These are phyloP conservation scores for Aphidius ervi DNA, from an alignment of 1,140 invertebrate genomes.

Conservation along the genomic window DNA sequence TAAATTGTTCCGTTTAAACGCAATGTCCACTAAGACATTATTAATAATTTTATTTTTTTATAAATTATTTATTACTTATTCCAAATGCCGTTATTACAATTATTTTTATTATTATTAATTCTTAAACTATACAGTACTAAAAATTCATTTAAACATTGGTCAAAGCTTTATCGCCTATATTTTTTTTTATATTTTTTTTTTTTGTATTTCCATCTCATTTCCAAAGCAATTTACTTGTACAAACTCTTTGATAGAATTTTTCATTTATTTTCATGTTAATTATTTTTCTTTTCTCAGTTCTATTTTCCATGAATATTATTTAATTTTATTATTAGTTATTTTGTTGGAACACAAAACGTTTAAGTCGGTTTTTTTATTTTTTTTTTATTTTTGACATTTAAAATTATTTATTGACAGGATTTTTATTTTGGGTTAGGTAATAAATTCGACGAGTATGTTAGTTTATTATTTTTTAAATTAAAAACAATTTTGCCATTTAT, in stretches of 20 bases:
- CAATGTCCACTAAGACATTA: slow-evolving; percentile 14
- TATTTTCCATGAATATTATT: slow-evolving; percentile 6
- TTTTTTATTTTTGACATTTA: too few species aligned
- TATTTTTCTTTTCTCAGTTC: slow-evolving; percentile 6
- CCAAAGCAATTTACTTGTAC: slow-evolving; percentile 21
- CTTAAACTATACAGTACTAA: slow-evolving; percentile 30
- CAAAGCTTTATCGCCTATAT: slow-evolving; percentile 27
- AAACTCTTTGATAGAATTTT: slow-evolving; percentile 25
- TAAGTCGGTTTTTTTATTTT: not conserved
- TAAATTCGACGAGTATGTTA: too few species aligned
- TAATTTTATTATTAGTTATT: slow-evolving; percentile 14
- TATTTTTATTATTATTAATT: slow-evolving; percentile 29
- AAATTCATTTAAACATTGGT: slow-evolving; percentile 30
- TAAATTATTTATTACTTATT: not conserved
- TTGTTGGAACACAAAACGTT: slow-evolving; percentile 17
- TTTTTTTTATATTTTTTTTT: slow-evolving; percentile 11
- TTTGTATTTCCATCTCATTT: slow-evolving; percentile 17
- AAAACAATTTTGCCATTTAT: too few species aligned
- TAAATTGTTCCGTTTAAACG: slow-evolving; percentile 23
- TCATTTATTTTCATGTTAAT: slow-evolving; percentile 17
- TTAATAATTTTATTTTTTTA: slow-evolving; percentile 12
- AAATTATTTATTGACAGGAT: too few species aligned
- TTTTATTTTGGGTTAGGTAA: too few species aligned
- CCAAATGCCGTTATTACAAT: slow-evolving; percentile 2
- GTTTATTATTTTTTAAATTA: too few species aligned